Conservation (phyloP, 2,797 vertebrate genomes). For the Halcyon chelicuti region DNA sequence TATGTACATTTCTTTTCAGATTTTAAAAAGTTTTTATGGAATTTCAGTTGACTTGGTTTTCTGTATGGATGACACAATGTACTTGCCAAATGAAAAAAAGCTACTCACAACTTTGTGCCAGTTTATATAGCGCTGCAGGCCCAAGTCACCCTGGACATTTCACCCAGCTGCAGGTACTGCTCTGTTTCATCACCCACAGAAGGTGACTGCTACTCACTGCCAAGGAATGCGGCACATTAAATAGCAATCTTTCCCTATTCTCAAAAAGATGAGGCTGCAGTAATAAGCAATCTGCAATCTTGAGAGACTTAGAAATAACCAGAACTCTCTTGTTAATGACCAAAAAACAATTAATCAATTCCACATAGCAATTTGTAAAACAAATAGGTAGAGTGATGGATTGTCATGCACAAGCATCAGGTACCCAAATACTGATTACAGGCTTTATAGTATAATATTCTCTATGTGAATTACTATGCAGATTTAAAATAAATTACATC, state of each 20-base stretch:
- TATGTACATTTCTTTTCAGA: background rate
- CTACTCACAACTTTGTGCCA: background rate
- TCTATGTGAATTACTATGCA: background rate
- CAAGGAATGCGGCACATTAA: background rate
- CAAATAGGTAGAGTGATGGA: background rate
- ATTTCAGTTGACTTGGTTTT: background rate
- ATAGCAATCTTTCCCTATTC: background rate
- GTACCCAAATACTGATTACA: background rate
- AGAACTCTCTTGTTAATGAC: background rate
- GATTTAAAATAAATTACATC: background rate
- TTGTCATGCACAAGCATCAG: background rate
- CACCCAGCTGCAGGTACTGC: background rate
- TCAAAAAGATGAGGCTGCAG: background rate
- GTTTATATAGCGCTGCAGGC: background rate
- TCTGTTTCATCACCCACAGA: background rate
- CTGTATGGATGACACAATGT: background rate
- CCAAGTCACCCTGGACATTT: background rate
- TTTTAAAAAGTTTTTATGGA: background rate
- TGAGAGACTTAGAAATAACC: background rate
- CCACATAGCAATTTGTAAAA: background rate
- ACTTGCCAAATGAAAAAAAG: background rate
- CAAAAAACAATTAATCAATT: background rate
- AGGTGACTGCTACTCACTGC: background rate
- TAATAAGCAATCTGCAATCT: background rate
- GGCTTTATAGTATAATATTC: background rate